These are phyloP conservation scores for Myxocyprinus asiaticus DNA, from an alignment of 2,113 vertebrate genomes.

Conservation along the genomic window DNA sequence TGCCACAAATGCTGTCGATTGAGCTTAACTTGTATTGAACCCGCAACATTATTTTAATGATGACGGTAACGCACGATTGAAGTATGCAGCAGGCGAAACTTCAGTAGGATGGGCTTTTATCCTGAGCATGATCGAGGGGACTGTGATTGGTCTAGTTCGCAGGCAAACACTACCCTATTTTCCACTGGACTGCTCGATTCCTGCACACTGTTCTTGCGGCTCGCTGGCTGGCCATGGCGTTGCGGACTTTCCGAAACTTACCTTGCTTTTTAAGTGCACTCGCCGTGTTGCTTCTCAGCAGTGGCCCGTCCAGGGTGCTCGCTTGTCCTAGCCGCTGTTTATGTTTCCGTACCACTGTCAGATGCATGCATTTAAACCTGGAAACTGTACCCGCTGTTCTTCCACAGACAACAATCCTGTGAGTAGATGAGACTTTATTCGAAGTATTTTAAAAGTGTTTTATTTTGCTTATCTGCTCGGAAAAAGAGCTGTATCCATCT, in stretches of 20 bases:
- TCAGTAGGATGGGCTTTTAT: conserved; percentile 42
- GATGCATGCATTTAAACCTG: conserved; percentile 96
- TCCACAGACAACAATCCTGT: conserved; percentile 93
- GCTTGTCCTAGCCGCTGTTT: conserved; percentile 91
- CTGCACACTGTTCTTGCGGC: conserved; percentile 59
- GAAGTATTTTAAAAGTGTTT: not conserved
- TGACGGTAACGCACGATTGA: not conserved
- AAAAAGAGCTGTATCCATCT: no score
- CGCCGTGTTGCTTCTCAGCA: conserved; percentile 58
- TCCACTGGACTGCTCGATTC: not conserved
- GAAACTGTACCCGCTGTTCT: conserved; percentile 88
- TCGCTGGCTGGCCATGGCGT: conserved; percentile 71
- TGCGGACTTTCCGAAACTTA: conserved; percentile 65
- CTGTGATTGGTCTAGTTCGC: conserved; percentile 41
- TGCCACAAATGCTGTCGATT: no score
- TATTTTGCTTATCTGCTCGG: no score
- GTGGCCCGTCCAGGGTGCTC: conserved; percentile 62
- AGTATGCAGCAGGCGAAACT: conserved; percentile 21
- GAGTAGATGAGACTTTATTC: conserved; percentile 68
- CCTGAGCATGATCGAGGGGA: not conserved
- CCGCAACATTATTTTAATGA: no score
- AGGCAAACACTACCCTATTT: not conserved
- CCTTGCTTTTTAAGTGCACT: conserved; percentile 59
- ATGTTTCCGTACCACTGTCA: conserved; percentile 94
- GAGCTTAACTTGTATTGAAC: no score